These are phyloP conservation scores for Synodontis membranacea DNA, from an alignment of 2,113 vertebrate genomes.

Conservation along the genomic window DNA sequence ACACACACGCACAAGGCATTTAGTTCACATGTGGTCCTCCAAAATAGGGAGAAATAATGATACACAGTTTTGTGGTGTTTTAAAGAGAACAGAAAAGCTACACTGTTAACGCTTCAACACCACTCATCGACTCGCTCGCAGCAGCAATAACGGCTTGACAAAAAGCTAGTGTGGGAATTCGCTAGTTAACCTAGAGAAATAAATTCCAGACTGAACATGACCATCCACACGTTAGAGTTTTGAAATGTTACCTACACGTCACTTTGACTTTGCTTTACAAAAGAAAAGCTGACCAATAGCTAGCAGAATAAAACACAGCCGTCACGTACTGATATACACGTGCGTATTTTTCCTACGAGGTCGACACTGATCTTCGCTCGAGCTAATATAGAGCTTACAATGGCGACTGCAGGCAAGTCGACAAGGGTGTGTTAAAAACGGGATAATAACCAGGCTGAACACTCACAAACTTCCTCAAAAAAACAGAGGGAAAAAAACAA, in stretches of 20 bases:
- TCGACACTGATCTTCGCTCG: not conserved
- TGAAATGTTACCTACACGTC: not conserved
- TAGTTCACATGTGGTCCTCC: slow-evolving; percentile 46
- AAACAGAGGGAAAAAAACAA: slow-evolving; percentile 19
- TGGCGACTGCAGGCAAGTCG: not conserved
- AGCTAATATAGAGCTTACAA: not conserved
- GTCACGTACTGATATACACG: not conserved
- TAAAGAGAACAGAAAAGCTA: slow-evolving; percentile 47
- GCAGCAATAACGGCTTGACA: not conserved
- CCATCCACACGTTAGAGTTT: not conserved
- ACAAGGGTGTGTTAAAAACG: not conserved
- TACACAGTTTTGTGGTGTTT: slow-evolving; percentile 44
- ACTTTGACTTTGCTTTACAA: not conserved
- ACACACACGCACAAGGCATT: slow-evolving; percentile 46
- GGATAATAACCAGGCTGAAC: not conserved
- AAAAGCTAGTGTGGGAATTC: not conserved
- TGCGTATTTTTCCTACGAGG: not conserved
- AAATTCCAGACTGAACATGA: not conserved
- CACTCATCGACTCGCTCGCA: not conserved
- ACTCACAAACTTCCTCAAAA: slow-evolving; percentile 23
- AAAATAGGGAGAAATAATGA: slow-evolving; percentile 33
- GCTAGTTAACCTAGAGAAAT: not conserved
- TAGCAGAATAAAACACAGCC: not conserved
- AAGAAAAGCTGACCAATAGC: not conserved
- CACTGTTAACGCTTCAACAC: slow-evolving; percentile 15